Percentiles rank a stretch among this genome's conserved stretches.
phyloP scores from a whole-genome alignment of 1,140 invertebrate species.

The Drosophila kohkoa region DNA sequence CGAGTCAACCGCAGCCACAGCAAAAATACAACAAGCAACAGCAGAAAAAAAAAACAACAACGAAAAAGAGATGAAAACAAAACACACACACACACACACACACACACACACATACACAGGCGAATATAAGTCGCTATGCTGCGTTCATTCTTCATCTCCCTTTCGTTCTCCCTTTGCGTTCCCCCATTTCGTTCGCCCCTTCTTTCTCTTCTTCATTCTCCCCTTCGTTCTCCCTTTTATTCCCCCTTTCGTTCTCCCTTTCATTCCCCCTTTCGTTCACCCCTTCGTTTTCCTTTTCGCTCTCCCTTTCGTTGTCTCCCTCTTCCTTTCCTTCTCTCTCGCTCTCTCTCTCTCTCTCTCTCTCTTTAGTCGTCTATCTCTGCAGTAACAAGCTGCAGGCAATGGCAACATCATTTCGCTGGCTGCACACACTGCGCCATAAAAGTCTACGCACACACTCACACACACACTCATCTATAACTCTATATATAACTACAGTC shows the following conservation, averaged over 20 bases:
- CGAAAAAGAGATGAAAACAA: conserved; percentile 41
- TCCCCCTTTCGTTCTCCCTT: too few relatives aligned
- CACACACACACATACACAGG: conserved; percentile 35
- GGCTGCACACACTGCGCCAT: conserved; percentile 39
- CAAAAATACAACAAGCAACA: conserved; percentile 55
- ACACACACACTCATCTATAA: background rate
- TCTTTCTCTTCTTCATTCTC: too few relatives aligned
- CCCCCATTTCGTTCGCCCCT: too few relatives aligned
- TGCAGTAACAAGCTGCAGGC: conserved; percentile 54
- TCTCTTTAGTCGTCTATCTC: background rate
- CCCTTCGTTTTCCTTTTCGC: too few relatives aligned
- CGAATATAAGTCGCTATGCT: conserved; percentile 60
- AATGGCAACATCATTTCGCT: conserved; percentile 54
- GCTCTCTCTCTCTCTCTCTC: too few relatives aligned
- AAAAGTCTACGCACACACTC: conserved; percentile 37
- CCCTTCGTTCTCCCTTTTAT: too few relatives aligned
- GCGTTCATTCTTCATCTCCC: background rate
- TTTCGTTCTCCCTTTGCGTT: background rate
- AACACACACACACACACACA: conserved; percentile 51
- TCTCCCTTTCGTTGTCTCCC: background rate
- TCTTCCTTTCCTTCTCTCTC: background rate
- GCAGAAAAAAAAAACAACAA: conserved; percentile 9
- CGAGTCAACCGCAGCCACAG: conserved; percentile 77
- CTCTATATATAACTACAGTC: too few relatives aligned
- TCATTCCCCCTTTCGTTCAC: too few relatives aligned